These are phyloP conservation scores for Cacatua alba DNA, from an alignment of 2,113 vertebrate genomes.

Conservation along the genomic window DNA sequence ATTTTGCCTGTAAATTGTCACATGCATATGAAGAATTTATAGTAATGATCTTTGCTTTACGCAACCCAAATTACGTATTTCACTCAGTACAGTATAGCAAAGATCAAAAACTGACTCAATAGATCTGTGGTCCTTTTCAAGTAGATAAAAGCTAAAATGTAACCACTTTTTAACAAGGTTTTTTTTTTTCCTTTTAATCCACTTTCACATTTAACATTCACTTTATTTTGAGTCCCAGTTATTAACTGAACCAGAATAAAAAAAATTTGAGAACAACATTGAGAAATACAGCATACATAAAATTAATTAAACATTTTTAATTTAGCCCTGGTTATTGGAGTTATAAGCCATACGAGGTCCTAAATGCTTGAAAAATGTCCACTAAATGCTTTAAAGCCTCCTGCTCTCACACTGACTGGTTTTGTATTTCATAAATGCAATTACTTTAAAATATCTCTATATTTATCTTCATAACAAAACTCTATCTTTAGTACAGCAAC, in stretches of 20 bases:
- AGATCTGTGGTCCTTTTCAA: neutral
- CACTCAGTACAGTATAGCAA: neutral
- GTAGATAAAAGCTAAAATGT: neutral
- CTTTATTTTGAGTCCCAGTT: neutral
- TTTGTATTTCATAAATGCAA: constrained; percentile 17
- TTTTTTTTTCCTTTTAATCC: neutral
- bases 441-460: constrained; percentile 19
- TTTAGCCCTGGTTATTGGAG: constrained; percentile 31
- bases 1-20: neutral
- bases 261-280: constrained; percentile 30
- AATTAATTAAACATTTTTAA: constrained; percentile 60
- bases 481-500: neutral
- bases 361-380: constrained; percentile 16
- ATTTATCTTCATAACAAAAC: neutral
- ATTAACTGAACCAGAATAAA: constrained; percentile 16
- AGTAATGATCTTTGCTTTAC: neutral
- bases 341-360: neutral
- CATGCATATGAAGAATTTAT: neutral
- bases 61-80: neutral
- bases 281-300: constrained; percentile 47
- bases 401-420: neutral
- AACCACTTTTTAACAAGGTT: neutral
- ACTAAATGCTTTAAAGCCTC: neutral
- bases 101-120: neutral
- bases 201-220: neutral